Evolutionary conservation across 2,113 vertebrate species (phyloP).

Genomic region (Pluvianellus socialis): DNA sequence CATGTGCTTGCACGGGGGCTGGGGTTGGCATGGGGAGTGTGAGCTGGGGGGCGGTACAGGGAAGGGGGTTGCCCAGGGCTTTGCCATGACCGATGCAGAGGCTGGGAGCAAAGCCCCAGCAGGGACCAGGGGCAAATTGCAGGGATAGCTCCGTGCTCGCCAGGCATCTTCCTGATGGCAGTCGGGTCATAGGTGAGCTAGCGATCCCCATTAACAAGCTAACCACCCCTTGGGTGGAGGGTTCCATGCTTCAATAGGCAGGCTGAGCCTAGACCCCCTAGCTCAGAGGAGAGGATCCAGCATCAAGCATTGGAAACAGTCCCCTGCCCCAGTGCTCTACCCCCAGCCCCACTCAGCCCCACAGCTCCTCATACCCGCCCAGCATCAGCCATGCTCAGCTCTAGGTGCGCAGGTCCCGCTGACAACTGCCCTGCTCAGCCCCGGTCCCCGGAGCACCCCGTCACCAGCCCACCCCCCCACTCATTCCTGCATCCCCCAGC

Average conservation of each 20-base stretch:
- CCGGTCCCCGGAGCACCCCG: fast-evolving
- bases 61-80: neutral
- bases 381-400: neutral
- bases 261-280: neutral
- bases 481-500: neutral
- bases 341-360: neutral
- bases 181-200: neutral
- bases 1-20: fast-evolving
- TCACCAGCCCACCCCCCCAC: fast-evolving
- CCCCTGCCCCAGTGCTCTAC: no score
- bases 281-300: neutral
- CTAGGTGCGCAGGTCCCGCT: neutral
- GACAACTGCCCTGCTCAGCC: neutral
- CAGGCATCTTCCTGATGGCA: neutral
- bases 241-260: neutral
- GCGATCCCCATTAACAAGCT: fast-evolving
- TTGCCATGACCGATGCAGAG: fast-evolving
- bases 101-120: neutral
- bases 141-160: neutral
- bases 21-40: neutral
- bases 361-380: neutral
- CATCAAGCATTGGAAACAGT: neutral
- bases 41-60: neutral
- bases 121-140: fast-evolving
- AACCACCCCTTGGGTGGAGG: no score